Percentiles rank a stretch among this genome's conserved stretches.
These are phyloP conservation scores for Dexiosoma caninum DNA, from an alignment of 2,888 invertebrate genomes.

Conservation along the genomic window DNA sequence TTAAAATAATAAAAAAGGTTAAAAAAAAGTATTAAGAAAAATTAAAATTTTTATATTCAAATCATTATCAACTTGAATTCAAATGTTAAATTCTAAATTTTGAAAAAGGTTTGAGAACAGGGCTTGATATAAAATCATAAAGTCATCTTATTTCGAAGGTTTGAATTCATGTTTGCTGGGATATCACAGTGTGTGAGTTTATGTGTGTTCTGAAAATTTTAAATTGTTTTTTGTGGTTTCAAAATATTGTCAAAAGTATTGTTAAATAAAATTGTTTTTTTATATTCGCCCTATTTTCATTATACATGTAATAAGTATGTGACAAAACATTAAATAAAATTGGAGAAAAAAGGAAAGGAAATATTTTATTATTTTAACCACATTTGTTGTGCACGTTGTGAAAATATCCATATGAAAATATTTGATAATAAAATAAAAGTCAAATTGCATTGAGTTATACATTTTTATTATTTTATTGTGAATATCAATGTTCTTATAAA, in stretches of 20 bases:
- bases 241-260: slow-evolving; percentile 38
- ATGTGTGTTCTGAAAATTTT: neutral
- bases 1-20: no score
- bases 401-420: neutral
- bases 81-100: no score
- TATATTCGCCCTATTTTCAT: neutral
- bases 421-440: neutral
- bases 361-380: neutral
- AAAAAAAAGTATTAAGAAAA: no score
- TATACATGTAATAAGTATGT: no score
- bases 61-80: no score
- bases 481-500: no score
- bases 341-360: neutral
- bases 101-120: no score
- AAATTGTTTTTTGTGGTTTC: slow-evolving; percentile 38
- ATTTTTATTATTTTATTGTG: no score
- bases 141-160: no score
- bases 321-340: slow-evolving; percentile 23
- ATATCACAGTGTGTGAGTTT: neutral
- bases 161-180: neutral
- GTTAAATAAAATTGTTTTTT: slow-evolving; percentile 12
- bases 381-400: neutral
- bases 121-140: no score
- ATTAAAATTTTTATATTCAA: no score
- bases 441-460: no score